phyloP scores from a whole-genome alignment of 2,797 vertebrate species.

The Bufotes viridis region DNA sequence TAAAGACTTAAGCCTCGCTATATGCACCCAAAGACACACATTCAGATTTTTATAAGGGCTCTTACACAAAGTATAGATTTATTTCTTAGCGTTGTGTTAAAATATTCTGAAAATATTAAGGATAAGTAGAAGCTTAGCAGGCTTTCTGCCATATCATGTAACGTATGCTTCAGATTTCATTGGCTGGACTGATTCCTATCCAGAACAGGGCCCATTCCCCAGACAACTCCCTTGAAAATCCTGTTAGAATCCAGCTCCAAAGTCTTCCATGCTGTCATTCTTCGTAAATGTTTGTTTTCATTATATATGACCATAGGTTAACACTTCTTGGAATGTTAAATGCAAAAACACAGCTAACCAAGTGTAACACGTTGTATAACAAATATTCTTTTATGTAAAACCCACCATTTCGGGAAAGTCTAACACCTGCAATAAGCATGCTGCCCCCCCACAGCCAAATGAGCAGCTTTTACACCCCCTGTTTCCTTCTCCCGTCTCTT shows the following conservation, averaged over 20 bases:
- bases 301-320: slow-evolving; percentile 15
- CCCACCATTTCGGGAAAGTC: too few species aligned
- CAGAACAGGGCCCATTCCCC: slow-evolving; percentile 4
- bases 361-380: neutral
- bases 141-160: slow-evolving; percentile 16
- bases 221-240: neutral
- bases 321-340: slow-evolving; percentile 17
- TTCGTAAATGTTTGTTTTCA: slow-evolving; percentile 6
- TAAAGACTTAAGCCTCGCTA: neutral
- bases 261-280: slow-evolving; percentile 28
- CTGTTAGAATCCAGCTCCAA: neutral
- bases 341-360: neutral
- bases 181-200: slow-evolving; percentile 6
- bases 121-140: slow-evolving; percentile 15
- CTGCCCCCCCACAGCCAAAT: too few species aligned
- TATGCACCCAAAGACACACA: neutral
- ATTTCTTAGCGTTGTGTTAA: neutral
- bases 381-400: neutral
- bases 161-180: slow-evolving; percentile 22
- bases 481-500: too few species aligned
- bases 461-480: too few species aligned
- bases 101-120: slow-evolving; percentile 6
- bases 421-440: too few species aligned
- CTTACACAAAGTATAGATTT: neutral
- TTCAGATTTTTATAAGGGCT: neutral